Base-by-base conservation (phyloP, 1,140 invertebrate genomes). In the Coenobita brevimanus region DNA sequence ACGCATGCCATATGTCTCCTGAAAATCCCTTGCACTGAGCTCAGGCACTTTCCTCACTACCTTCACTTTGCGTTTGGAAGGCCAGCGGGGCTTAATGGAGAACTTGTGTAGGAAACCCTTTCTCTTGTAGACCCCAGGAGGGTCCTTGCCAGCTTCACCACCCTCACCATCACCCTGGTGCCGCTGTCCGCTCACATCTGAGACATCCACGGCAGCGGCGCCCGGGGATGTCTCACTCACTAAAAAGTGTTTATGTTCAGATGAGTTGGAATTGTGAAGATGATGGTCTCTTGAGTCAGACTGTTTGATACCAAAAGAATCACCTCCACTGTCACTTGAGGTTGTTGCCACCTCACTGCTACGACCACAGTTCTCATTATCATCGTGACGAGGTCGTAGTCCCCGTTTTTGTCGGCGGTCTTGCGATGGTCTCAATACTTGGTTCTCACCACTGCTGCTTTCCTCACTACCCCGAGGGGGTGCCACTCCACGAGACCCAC, bases 71-170 rank as follows among this genome's bases (percentile, higher is more conserved):
- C 91, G 84, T 88, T 92, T 92, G 3, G 91, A 91, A 21, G 92
- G 91, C 92, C 92, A 92, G n/a, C 91, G 78, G 6, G 91, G 90
- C 60, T 91, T 91, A 17, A 92, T 79, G 27, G 91, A 89, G 85
- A 92, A 91, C 88, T 92, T 92, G 27, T 92, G 91, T 0, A 92
- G 91, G 80, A 92, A 92, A 36, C 91, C 91, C 83, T 91, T 92
- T 30, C 89, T 83, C 62, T 90, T 90, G 30, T 89, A 76, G 0
- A 78, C 83, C 30, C 75, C 81, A 41, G 87, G 76, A 15, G 82
- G 50, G 43, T 88, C 84, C 21, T 80, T 75, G 33, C 83, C 54
- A 21, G 17, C 60, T 38, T 88, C 86, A 30, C 60, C 27, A 62
- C 79, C 79, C 54, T 88, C 86, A 17, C 86, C 78, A 75, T 76